A percentile compares a stretch with the other conserved stretches of the same genome.
These are phyloP conservation scores for Pontoporia blainvillei DNA, from an alignment of 2,113 vertebrate species.

Conservation along the genomic window DNA sequence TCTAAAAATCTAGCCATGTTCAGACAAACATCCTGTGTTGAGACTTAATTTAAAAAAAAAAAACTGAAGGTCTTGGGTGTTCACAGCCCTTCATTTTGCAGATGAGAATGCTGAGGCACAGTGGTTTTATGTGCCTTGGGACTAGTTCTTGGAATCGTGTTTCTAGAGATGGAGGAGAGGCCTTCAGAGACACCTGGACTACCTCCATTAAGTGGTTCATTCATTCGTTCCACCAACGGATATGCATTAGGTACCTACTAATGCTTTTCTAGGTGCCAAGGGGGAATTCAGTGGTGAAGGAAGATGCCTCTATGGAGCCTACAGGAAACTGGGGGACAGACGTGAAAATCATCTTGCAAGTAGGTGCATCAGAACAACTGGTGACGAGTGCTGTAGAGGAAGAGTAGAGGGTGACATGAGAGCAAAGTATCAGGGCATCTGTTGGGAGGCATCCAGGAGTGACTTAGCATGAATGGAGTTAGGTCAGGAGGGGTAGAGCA, in stretches of 20 bases:
- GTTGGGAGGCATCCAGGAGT: neutral
- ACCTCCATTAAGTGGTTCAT: neutral
- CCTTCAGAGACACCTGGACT: neutral
- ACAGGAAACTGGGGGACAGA: neutral
- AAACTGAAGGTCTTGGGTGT: neutral
- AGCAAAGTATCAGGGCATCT: neutral
- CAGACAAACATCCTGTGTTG: neutral
- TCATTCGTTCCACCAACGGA: neutral
- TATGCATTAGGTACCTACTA: neutral
- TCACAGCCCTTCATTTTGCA: constrained; percentile 5
- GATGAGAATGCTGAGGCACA: neutral
- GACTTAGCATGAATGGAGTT: neutral
- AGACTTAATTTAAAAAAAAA: neutral
- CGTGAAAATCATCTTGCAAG: no score
- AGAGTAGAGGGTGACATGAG: neutral
- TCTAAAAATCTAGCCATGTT: constrained; percentile 25
- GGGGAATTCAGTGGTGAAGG: neutral
- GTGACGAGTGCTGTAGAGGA: neutral
- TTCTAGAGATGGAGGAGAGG: neutral
- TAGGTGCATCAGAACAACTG: neutral
- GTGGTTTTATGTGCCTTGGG: neutral
- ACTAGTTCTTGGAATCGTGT: neutral
- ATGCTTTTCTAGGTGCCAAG: neutral
- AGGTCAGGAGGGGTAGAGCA: neutral
- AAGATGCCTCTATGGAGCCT: neutral